These are phyloP conservation scores for Sylvietta virens DNA, from an alignment of 2,113 vertebrate genomes.

Conservation along the genomic window DNA sequence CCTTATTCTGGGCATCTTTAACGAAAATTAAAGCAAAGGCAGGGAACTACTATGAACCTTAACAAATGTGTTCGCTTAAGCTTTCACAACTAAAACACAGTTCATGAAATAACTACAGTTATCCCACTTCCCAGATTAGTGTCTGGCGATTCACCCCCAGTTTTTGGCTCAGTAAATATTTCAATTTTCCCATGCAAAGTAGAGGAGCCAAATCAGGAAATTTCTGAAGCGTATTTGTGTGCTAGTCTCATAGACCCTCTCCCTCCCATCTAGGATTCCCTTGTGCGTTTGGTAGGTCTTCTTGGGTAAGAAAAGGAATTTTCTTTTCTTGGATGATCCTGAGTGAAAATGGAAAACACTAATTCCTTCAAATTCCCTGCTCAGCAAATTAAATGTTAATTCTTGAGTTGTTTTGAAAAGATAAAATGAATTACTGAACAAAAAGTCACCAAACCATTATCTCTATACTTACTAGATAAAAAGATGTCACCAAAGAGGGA, in stretches of 20 bases:
- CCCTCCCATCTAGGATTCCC: background rate
- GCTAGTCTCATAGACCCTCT: background rate
- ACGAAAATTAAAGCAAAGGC: background rate
- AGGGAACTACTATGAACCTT: background rate
- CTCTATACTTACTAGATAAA: background rate
- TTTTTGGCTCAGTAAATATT: background rate
- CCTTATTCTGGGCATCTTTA: background rate
- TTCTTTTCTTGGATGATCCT: background rate
- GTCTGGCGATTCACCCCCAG: background rate
- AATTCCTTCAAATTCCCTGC: background rate
- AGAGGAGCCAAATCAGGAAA: background rate
- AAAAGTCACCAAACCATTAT: background rate
- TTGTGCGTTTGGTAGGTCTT: background rate
- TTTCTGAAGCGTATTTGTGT: background rate
- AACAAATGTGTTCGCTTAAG: background rate
- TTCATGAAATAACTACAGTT: background rate
- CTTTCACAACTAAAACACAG: accelerated
- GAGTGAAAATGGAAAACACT: background rate
- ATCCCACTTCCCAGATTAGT: background rate
- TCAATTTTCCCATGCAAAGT: background rate
- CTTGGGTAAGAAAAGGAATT: background rate
- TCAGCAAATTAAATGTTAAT: background rate
- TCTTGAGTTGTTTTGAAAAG: background rate
- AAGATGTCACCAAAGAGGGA: background rate
- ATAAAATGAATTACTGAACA: background rate